Evolutionary conservation across 2,888 invertebrate genomes (phyloP).

Genomic region (Perdita meconis): DNA sequence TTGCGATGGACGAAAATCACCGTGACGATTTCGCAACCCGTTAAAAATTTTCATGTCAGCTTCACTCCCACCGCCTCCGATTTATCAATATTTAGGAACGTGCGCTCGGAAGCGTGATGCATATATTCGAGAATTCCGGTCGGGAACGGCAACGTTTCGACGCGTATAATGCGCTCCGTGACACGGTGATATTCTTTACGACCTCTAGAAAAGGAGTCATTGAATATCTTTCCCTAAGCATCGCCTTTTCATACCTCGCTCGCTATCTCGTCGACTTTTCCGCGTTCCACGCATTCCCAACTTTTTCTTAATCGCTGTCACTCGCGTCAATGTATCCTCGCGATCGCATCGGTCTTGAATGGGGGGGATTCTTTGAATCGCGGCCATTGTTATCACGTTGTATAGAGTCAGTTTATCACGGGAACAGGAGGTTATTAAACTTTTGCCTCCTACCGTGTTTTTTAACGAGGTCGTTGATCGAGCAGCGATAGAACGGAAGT

Average conservation of each 20-base stretch:
- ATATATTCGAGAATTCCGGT: conserved; percentile 10
- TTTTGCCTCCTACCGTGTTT: not conserved
- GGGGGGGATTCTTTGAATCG: conserved; percentile 14
- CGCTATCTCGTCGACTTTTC: conserved; percentile 15
- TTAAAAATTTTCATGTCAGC: not conserved
- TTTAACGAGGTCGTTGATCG: not conserved
- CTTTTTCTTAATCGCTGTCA: not conserved
- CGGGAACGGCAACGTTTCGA: conserved; percentile 19
- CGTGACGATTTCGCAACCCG: not conserved
- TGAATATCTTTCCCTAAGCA: conserved; percentile 18
- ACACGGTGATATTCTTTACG: conserved; percentile 14
- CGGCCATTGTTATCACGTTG: not conserved
- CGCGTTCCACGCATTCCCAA: conserved; percentile 15
- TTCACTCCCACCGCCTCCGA: not conserved
- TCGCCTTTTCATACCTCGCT: not conserved
- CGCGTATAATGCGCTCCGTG: conserved; percentile 19
- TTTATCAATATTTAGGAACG: conserved; percentile 40
- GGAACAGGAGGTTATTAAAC: not conserved
- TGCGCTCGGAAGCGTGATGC: not conserved
- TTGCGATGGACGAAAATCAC: not conserved
- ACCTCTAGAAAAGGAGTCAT: conserved; percentile 8
- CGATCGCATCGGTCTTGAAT: not conserved
- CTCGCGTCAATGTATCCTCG: not conserved
- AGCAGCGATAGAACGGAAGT: not conserved
- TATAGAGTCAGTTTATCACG: not conserved